phyloP scores from a whole-genome alignment of 2,888 invertebrate genomes.

The Temnothorax rugatulus region DNA sequence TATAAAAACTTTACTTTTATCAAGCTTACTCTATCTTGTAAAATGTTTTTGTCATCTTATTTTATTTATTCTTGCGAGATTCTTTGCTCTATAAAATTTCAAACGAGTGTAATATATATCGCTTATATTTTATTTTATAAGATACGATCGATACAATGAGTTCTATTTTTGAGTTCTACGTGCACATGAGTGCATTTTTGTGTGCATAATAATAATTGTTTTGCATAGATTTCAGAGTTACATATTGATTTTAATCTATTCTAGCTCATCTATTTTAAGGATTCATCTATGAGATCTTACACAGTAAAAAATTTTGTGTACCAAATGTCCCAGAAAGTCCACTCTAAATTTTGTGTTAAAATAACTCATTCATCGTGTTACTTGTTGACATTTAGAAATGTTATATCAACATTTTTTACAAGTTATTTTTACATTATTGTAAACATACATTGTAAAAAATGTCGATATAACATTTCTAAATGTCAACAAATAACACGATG shows the following conservation, averaged over 20 bases:
- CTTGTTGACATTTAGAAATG: too few relatives aligned
- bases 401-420: too few relatives aligned
- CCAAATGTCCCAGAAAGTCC: too few relatives aligned
- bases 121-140: background rate
- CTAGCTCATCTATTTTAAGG: background rate
- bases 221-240: slow-evolving; percentile 8
- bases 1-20: background rate
- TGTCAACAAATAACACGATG: too few relatives aligned
- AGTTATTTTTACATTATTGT: too few relatives aligned
- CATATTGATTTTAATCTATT: background rate
- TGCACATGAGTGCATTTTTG: background rate
- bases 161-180: background rate
- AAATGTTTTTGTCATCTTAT: background rate
- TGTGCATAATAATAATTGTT: background rate
- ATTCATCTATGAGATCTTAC: background rate
- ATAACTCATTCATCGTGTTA: too few relatives aligned
- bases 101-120: background rate
- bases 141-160: background rate
- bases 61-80: background rate
- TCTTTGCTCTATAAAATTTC: background rate
- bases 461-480: too few relatives aligned
- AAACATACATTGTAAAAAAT: too few relatives aligned
- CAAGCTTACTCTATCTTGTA: background rate
- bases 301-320: too few relatives aligned
- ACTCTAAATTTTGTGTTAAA: too few relatives aligned